Evolutionary conservation across 2,797 vertebrate genomes (phyloP).

Genomic region (Hoplostethus atlanticus): DNA sequence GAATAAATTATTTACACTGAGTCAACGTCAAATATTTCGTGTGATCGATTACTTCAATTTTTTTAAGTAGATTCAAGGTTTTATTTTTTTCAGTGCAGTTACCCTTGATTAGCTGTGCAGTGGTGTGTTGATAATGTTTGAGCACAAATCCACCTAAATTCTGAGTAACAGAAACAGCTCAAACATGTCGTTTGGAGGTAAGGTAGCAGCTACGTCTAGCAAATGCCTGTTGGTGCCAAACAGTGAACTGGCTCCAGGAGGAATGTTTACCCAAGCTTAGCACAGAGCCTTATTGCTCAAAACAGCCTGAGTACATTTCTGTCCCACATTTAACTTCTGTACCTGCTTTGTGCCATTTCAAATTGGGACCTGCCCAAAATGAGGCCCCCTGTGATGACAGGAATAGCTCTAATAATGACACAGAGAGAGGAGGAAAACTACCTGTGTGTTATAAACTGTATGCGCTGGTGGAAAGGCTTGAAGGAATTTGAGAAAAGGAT

Average conservation of each 20-base stretch:
- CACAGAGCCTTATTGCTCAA: conserved; percentile 66
- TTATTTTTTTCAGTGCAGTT: too few relatives aligned
- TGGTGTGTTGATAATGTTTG: not conserved
- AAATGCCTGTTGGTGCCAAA: conserved; percentile 63
- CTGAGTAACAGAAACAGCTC: conserved; percentile 33
- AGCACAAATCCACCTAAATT: conserved; percentile 24
- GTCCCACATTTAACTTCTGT: conserved; percentile 59
- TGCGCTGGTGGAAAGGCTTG: conserved; percentile 24
- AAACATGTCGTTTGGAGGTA: conserved; percentile 52
- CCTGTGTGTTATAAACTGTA: conserved; percentile 56
- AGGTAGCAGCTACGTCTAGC: conserved; percentile 57
- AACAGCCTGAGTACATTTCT: conserved; percentile 63
- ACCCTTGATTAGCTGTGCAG: too few relatives aligned
- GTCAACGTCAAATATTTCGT: too few relatives aligned
- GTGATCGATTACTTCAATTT: too few relatives aligned
- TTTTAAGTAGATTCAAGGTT: too few relatives aligned
- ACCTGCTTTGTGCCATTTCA: conserved; percentile 58
- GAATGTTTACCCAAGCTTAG: conserved; percentile 80
- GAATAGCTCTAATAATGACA: conserved; percentile 68
- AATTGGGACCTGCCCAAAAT: conserved; percentile 62
- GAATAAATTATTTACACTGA: too few relatives aligned
- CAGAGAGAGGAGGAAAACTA: conserved; percentile 55
- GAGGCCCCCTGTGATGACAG: conserved; percentile 58
- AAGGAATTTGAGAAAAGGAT: conserved; percentile 60
- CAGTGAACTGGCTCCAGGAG: conserved; percentile 70